phyloP scores from a whole-genome alignment of 2,797 vertebrate species.

The Bovichtus variegatus region DNA sequence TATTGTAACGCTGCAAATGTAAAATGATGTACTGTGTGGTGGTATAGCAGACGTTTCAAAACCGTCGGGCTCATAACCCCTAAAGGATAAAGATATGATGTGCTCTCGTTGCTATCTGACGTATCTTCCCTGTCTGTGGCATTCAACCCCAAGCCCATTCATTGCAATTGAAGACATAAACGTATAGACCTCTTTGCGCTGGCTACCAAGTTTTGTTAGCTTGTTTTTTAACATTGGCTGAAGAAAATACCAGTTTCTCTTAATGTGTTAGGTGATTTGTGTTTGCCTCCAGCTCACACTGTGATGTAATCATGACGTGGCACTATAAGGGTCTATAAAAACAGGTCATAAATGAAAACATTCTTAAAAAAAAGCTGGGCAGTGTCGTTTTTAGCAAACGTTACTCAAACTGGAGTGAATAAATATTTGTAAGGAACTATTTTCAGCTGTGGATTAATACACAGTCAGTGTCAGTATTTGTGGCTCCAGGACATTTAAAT shows the following conservation, averaged over 20 bases:
- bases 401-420: neutral
- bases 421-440: neutral
- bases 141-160: neutral
- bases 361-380: no score
- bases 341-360: no score
- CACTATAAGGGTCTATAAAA: no score
- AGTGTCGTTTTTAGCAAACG: neutral
- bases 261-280: no score
- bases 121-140: neutral
- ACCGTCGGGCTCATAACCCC: neutral
- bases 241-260: no score
- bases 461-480: neutral
- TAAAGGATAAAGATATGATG: neutral
- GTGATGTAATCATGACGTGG: no score
- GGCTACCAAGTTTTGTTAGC: neutral
- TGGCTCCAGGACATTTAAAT: neutral
- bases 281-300: no score
- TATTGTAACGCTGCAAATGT: conserved; percentile 6
- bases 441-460: neutral
- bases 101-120: neutral
- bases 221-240: neutral
- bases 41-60: neutral
- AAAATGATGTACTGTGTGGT: neutral
- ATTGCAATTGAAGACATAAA: neutral
- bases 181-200: neutral